Base-by-base conservation (phyloP, 2,888 invertebrate genomes). In the Reticulitermes lucifugus region DNA sequence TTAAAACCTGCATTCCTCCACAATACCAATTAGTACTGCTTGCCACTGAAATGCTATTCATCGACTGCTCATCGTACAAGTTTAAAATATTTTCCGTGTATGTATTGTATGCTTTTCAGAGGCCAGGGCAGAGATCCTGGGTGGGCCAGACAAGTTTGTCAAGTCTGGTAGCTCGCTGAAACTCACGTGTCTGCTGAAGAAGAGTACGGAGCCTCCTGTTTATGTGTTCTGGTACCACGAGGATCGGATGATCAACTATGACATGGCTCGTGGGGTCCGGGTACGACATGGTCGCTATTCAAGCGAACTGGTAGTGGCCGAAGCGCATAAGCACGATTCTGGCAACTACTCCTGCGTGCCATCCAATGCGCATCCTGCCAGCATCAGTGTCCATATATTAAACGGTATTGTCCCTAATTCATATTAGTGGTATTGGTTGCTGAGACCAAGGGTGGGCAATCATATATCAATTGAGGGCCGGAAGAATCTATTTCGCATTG, bases 331-430 rank as follows among this genome's bases (percentile, higher is more conserved):
- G 89, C 89, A 91, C 80, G 95, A 96, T 89, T 94, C 95, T n/a
- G 96, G 96, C 35, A 96, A 96, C 91, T 96, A 96, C 89, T 95
- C 95, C 21, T 96, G 96, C 89, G 95, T 95, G 71, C 96, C 96
- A 14, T 95, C 96, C 14, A 96, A 96, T 90, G 95, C 96, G 0
- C 93, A 94, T 86, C 94, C 95, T 10, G 94, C 95, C 43, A 95
- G 95, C 86, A 95, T 96, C 86, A 94, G 94, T 71, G 95, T 96
- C 0, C 95, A 96, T 89, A 95, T 96, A 51, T 91, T 95, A 75
- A 91, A 90, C 87, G 90, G 91, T 90, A 88, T 89, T 80, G 93
- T 18, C 12, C 55, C 55, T 14, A 55, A 55, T 18, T 18, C 55
- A 18, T 18, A 18, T 18, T 1, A 55, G 55, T 35, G 35, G 35